Base-by-base conservation (phyloP, 2,797 vertebrate genomes). In the Acanthiza pusilla region DNA sequence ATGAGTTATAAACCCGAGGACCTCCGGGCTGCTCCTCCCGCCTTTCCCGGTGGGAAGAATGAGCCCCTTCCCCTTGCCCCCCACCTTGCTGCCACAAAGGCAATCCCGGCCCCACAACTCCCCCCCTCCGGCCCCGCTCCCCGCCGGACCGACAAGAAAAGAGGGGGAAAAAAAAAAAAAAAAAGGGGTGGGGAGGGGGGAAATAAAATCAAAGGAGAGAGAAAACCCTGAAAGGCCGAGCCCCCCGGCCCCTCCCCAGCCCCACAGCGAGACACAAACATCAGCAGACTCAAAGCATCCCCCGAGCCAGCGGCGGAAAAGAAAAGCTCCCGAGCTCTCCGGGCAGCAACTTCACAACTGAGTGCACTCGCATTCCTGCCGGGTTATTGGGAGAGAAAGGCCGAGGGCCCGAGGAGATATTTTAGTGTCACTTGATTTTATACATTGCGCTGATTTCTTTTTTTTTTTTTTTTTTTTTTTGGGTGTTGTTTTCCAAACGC, bases 301-400 rank as follows among this genome's bases (percentile, higher is more conserved):
- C 91, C 92, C 87, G 90, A 80, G 85, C 93, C 88, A 55, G 95
- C 95, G 42, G 58, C 67, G 66, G 94, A 91, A 87, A 97, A 97
- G 96, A 96, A 97, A 97, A 96, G 97, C 97, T 95, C n/a, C 93
- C 47, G 57, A 77, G 88, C 80, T 96, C 96, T 96, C 93, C 82
- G 91, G 96, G 96, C 93, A 96, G 96, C 89, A 96, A 96, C 97
- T 97, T 97, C 97, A 96, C 97, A 96, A 96, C 85, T 91, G 95
- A 97, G 91, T 93, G 96, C 95, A 92, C 96, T 95, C 91, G 60
- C 94, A 96, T 96, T 96, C 95, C 95, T 89, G 96, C 83, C 91
- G 96, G 89, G 92, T 94, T 96, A 93, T 91, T 82, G 68, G 94
- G 92, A 95, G 94, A 95, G 95, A 96, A 96, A 95, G 93, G 95